Base-by-base conservation (phyloP, 2,797 vertebrate genomes). In the Denticeps clupeoides region DNA sequence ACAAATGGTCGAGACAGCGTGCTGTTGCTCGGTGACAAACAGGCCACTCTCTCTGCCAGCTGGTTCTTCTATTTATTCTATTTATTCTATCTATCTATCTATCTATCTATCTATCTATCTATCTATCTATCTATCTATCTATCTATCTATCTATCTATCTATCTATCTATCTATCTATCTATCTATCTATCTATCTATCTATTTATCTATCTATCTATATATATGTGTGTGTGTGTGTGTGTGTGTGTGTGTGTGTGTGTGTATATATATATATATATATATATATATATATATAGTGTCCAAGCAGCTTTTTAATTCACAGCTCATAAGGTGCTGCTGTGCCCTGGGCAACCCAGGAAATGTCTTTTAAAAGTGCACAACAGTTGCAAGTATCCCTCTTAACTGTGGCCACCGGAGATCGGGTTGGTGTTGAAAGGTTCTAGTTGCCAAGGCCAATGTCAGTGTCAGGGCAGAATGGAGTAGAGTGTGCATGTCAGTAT, bases 331-430 rank as follows among this genome's bases (percentile, higher is more conserved):
- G n/a, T n/a, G n/a, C n/a, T n/a, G n/a, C n/a, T n/a, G n/a, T n/a
- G n/a, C n/a, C n/a, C n/a, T n/a, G n/a, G n/a, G n/a, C n/a, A n/a
- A n/a, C n/a, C n/a, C n/a, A n/a, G n/a, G n/a, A n/a, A n/a, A n/a
- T n/a, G n/a, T n/a, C n/a, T n/a, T n/a, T n/a, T n/a, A n/a, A n/a
- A n/a, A n/a, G n/a, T n/a, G n/a, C n/a, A n/a, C n/a, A n/a, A n/a
- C n/a, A n/a, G n/a, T n/a, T n/a, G n/a, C n/a, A n/a, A n/a, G n/a
- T n/a, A n/a, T n/a, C n/a, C n/a, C n/a, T n/a, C n/a, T n/a, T 79
- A 48, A 40, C 72, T 75, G 78, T 82, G 70, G 78, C 65, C 79
- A 79, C 72, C 47, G 63, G 70, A 80, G 78, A 78, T 68, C 18
- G 48, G 62, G 68, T 65, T 59, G 69, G 68, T 58, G 65, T n/a